phyloP scores from a whole-genome alignment of 2,113 vertebrate species.

The Phalacrocorax aristotelis region DNA sequence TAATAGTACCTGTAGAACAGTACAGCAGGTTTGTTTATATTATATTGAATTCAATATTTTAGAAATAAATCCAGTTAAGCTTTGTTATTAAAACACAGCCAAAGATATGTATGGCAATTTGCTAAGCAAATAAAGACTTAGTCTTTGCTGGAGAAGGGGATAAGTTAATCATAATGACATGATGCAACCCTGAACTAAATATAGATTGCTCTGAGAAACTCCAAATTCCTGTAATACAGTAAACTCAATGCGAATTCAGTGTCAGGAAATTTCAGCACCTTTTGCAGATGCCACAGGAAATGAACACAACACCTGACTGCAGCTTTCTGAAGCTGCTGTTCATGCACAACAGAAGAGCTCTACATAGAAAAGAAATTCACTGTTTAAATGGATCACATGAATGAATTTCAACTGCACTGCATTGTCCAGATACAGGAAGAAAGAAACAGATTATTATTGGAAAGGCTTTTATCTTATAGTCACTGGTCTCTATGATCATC shows the following conservation, averaged over 20 bases:
- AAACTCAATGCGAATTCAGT: neutral
- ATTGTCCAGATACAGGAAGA: neutral
- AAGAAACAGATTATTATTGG: neutral
- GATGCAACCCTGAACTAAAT: neutral
- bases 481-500: neutral
- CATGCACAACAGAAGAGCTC: neutral
- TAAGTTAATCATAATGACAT: neutral
- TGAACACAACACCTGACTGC: neutral
- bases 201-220: neutral
- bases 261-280: neutral
- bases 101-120: neutral
- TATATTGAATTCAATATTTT: neutral
- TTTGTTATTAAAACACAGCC: neutral
- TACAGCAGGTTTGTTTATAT: neutral
- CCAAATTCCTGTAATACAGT: neutral
- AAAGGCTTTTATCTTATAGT: neutral
- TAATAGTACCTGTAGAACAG: neutral
- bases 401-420: neutral
- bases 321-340: neutral
- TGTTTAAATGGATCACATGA: neutral
- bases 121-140: neutral
- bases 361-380: neutral
- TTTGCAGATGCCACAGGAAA: neutral
- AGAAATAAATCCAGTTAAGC: neutral
- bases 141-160: neutral